phyloP scores from a whole-genome alignment of 2,797 vertebrate genomes.

The Pipistrellus nathusii region DNA sequence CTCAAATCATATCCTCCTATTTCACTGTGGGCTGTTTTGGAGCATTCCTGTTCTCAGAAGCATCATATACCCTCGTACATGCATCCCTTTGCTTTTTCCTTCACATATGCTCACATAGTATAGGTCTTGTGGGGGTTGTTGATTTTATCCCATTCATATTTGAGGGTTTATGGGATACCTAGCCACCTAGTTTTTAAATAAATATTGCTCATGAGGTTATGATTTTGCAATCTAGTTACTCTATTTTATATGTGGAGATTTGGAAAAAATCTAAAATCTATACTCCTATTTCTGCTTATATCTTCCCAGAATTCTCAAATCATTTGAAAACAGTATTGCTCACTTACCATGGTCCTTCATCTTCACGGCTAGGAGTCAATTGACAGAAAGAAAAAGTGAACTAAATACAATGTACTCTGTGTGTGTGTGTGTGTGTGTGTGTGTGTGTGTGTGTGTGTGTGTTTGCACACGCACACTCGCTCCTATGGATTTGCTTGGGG shows the following conservation, averaged over 20 bases:
- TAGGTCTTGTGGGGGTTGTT: not conserved
- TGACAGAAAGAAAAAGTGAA: constrained; percentile 1
- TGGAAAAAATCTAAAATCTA: constrained; percentile 55
- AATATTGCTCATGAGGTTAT: constrained; percentile 26
- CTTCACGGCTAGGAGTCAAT: not conserved
- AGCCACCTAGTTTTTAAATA: constrained; percentile 42
- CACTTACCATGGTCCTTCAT: not conserved
- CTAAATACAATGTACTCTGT: not conserved
- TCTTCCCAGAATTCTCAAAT: constrained; percentile 43
- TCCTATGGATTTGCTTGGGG: constrained; percentile 50
- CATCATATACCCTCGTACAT: not conserved
- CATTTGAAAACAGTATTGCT: constrained; percentile 5
- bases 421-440: too few species aligned
- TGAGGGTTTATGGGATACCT: constrained; percentile 9
- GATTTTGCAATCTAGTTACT: not conserved
- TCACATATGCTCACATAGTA: not conserved
- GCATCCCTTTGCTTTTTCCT: not conserved
- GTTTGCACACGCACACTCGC: too few species aligned
- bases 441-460: not conserved
- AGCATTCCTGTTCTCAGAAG: not conserved
- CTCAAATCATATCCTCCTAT: not conserved
- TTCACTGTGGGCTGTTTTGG: not conserved
- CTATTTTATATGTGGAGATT: not conserved
- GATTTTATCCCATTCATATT: not conserved
- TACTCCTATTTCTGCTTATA: not conserved